phyloP scores from a whole-genome alignment of 2,888 invertebrate genomes.

The Hipparchia semele region DNA sequence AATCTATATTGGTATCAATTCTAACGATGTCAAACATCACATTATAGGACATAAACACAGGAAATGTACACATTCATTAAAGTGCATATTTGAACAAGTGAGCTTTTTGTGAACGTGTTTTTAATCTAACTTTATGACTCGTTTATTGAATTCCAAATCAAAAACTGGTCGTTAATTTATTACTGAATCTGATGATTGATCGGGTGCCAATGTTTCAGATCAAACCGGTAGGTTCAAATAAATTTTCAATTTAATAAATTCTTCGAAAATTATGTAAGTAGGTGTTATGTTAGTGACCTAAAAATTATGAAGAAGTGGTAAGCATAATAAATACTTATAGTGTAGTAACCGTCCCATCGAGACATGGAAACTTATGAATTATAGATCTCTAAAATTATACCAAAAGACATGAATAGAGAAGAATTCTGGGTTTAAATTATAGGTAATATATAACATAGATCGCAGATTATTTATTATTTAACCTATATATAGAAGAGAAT shows the following conservation, averaged over 20 bases:
- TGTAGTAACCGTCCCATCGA: too few relatives aligned
- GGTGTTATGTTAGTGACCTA: too few relatives aligned
- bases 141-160: conserved; percentile 37
- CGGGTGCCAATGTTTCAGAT: conserved; percentile 22
- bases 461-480: too few relatives aligned
- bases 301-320: too few relatives aligned
- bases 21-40: conserved; percentile 12
- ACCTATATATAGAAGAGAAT: too few relatives aligned
- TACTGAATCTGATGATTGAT: conserved; percentile 27
- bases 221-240: conserved; percentile 12
- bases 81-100: conserved; percentile 32
- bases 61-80: conserved; percentile 19
- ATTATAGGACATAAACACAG: conserved; percentile 18
- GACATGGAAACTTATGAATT: too few relatives aligned
- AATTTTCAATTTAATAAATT: not conserved
- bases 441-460: too few relatives aligned
- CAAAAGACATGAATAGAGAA: too few relatives aligned
- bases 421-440: too few relatives aligned
- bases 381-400: too few relatives aligned
- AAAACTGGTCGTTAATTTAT: conserved; percentile 27
- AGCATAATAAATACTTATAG: too few relatives aligned
- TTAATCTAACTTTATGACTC: conserved; percentile 31
- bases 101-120: conserved; percentile 30
- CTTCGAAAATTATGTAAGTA: not conserved
- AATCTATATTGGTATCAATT: conserved; percentile 10